Base-by-base conservation (phyloP, 2,888 invertebrate genomes). In the Pachydiplax longipennis region DNA sequence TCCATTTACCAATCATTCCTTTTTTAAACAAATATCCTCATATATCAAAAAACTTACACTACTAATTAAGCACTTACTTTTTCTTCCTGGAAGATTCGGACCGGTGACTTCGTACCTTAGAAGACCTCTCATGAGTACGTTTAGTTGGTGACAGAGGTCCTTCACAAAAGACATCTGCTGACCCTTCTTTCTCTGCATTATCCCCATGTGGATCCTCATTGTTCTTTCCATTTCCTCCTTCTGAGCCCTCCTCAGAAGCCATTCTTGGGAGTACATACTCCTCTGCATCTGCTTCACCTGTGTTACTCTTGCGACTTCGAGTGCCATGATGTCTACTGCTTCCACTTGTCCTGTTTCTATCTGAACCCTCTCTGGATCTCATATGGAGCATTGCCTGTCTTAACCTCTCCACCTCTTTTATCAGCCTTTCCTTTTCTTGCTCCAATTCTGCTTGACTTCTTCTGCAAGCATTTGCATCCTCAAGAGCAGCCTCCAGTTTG, bases 401-500 rank as follows among this genome's bases (percentile, higher is more conserved):
- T 92, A 83, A 80, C 53, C 73, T 48, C 80, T 81, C 91, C 48
- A 91, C 65, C 94, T 98, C 97, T 92, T 96, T 96, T 93, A 97
- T 97, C 22, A 97, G 93, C 92, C 97, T 97, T 25, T 96, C 96
- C 92, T 98, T 96, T 93, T 97, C 97, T 90, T 96, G 94, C 93
- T 97, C 97, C 25, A 98, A 93, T 81, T 93, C 93, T 92, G 96
- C 96, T 93, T 96, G 97, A 92, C 98, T 97, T 0, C 97, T 95
- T 94, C 97, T 98, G 90, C 96, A 95, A 0, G 95, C 95, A 91
- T 96, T 95, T 0, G 96, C 94, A 93, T 98, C 98, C 94, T 98
- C 98, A 91, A 96, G 94, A 0, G 97, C 95, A 13, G 95, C 94
- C 93, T 99, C 99, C 61, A 98, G 94, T 94, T 98, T 98, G 65